phyloP scores from a whole-genome alignment of 2,888 invertebrate species.

The Chaitophorus viminalis region DNA sequence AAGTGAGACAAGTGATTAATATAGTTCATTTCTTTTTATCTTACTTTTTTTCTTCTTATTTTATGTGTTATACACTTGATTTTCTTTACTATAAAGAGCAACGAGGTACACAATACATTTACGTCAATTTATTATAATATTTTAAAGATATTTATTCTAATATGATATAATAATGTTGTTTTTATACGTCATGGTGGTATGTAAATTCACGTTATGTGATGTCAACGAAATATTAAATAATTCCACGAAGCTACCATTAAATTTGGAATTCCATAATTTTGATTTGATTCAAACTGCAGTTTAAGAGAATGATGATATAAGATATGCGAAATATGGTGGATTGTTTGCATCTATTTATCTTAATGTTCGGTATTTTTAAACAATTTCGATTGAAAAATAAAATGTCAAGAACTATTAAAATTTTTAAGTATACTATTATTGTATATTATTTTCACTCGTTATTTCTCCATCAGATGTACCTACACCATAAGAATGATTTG shows the following conservation, averaged over 20 bases:
- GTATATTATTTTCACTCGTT: neutral
- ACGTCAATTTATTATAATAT: too few species aligned
- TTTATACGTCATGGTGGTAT: constrained; percentile 2
- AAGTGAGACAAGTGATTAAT: neutral
- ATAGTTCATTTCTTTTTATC: neutral
- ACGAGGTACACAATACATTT: too few species aligned
- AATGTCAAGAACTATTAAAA: neutral
- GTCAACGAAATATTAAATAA: neutral
- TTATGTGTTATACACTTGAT: neutral
- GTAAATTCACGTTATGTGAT: neutral
- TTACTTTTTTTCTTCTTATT: neutral
- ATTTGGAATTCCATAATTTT: neutral
- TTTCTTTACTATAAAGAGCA: too few species aligned
- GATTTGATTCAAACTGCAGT: neutral
- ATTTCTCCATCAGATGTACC: neutral
- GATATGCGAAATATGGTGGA: neutral
- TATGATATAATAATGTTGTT: neutral
- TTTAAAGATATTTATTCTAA: neutral
- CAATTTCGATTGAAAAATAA: neutral
- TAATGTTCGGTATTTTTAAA: neutral
- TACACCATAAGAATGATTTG: neutral
- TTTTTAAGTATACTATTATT: too few species aligned
- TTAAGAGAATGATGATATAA: neutral
- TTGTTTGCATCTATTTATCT: neutral
- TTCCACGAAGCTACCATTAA: neutral